These are phyloP conservation scores for Rotaria sp. DNA, from an alignment of 2,888 invertebrate species.

Conservation along the genomic window DNA sequence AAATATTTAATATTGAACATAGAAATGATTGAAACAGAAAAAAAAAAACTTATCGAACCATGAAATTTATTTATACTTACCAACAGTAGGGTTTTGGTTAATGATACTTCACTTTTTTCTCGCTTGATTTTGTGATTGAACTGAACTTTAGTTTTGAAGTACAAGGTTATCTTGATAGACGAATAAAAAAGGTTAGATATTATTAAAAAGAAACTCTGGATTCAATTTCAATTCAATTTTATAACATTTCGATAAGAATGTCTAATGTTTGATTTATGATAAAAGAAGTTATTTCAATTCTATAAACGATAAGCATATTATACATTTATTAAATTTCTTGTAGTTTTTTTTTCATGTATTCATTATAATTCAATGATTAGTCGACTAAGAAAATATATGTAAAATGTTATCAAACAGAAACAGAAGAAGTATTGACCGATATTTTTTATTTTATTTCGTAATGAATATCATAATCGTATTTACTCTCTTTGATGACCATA, in stretches of 20 bases:
- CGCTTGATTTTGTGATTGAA: background rate
- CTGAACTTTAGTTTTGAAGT: background rate
- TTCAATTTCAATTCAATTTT: background rate
- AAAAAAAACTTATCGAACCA: background rate
- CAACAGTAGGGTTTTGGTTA: too few species aligned
- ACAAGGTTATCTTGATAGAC: background rate
- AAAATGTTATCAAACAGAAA: too few species aligned
- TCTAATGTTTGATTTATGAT: background rate
- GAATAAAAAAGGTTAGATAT: background rate
- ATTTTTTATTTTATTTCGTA: too few species aligned
- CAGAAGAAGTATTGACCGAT: too few species aligned
- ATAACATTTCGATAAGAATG: background rate
- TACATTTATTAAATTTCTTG: background rate
- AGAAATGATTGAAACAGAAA: background rate
- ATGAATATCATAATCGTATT: too few species aligned
- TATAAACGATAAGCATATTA: background rate
- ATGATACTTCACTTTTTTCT: too few species aligned
- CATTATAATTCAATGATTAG: background rate
- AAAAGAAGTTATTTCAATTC: background rate
- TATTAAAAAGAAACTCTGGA: background rate
- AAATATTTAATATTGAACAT: background rate
- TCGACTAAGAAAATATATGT: background rate
- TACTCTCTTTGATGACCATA: too few species aligned
- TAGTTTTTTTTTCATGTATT: too few species aligned
- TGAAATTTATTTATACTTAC: background rate